phyloP scores from a whole-genome alignment of 2,113 vertebrate species.

The Nesospiza acunhae region DNA sequence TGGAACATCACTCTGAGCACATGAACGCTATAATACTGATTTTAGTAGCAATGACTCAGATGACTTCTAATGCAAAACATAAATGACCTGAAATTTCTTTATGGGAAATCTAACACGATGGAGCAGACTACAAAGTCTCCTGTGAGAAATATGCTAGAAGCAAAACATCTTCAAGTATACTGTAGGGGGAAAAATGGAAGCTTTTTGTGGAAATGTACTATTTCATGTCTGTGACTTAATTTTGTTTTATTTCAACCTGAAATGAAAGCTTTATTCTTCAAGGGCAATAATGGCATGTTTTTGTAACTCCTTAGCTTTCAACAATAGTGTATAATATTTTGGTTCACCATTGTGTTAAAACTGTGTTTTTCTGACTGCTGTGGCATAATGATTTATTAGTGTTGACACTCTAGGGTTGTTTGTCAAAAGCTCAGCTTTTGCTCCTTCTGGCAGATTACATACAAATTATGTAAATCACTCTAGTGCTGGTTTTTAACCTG shows the following conservation, averaged over 20 bases:
- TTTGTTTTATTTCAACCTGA: background rate
- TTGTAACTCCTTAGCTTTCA: background rate
- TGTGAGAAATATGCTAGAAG: background rate
- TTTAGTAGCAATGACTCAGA: background rate
- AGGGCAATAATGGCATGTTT: background rate
- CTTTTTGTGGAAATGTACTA: background rate
- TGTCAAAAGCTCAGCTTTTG: slow-evolving; percentile 45
- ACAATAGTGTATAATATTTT: slow-evolving; percentile 15
- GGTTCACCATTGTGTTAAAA: slow-evolving; percentile 30
- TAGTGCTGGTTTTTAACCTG: slow-evolving; percentile 59
- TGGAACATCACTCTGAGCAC: background rate
- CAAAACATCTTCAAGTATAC: background rate
- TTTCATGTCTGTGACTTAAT: background rate
- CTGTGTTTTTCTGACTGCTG: slow-evolving; percentile 34
- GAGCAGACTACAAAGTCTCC: background rate
- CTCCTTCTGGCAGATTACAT: slow-evolving; percentile 71
- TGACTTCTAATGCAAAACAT: background rate
- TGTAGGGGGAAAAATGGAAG: background rate
- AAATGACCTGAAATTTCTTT: background rate
- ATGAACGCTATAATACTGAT: background rate
- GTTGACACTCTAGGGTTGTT: background rate
- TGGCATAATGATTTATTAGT: slow-evolving; percentile 32
- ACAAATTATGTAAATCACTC: slow-evolving; percentile 64
- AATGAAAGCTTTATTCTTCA: slow-evolving; percentile 25
- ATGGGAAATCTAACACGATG: background rate